phyloP scores from a whole-genome alignment of 2,888 invertebrate genomes.

The Microplitis deprimator region DNA sequence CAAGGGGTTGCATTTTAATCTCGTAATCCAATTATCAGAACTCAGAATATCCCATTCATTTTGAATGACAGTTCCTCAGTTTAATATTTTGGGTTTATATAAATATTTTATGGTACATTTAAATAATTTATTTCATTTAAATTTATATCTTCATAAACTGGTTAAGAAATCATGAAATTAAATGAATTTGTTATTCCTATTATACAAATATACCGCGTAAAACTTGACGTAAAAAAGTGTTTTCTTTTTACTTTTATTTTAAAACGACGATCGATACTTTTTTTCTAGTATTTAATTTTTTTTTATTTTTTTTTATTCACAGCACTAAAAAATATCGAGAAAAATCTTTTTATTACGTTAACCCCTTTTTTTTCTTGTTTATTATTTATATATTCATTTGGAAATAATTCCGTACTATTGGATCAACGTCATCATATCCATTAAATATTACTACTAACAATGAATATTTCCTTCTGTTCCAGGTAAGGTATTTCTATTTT shows the following conservation, averaged over 20 bases:
- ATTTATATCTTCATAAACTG: not conserved
- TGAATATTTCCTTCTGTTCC: conserved; percentile 43
- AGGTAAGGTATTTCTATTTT: conserved; percentile 47
- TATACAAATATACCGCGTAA: not conserved
- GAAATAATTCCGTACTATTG: not conserved
- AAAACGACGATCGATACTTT: not conserved
- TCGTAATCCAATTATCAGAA: too few relatives aligned
- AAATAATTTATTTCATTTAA: not conserved
- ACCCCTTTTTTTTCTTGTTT: not conserved
- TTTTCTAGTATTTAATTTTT: not conserved
- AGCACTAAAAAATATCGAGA: not conserved
- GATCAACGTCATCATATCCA: not conserved
- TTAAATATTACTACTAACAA: not conserved
- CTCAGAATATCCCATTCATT: too few relatives aligned
- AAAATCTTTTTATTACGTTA: not conserved
- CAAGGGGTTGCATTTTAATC: too few relatives aligned
- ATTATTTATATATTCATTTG: not conserved
- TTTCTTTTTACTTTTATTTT: not conserved
- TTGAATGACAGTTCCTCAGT: too few relatives aligned
- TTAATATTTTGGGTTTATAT: not conserved
- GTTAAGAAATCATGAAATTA: not conserved
- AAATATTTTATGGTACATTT: not conserved
- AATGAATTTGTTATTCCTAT: not conserved
- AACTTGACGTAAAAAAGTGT: not conserved
- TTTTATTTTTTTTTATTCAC: not conserved